Conservation (phyloP, 1,140 invertebrate species). For the Lucilia sericata region DNA sequence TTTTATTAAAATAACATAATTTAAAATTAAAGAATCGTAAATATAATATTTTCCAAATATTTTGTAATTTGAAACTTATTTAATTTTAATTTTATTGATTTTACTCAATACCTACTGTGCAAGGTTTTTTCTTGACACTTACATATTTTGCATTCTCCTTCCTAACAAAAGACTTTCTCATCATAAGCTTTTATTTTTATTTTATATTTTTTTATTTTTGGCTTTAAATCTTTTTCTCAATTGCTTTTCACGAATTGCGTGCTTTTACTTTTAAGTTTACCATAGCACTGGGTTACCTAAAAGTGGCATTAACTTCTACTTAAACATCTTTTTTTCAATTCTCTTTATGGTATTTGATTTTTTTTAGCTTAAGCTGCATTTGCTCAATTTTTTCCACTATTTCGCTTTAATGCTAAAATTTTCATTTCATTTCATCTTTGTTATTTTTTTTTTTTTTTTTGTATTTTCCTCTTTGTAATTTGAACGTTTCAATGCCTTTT, state of each 20-base stretch:
- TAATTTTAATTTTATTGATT: too few relatives aligned
- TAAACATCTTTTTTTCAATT: background rate
- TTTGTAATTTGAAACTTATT: too few relatives aligned
- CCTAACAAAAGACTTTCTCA: background rate
- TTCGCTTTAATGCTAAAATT: background rate
- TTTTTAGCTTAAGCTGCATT: background rate
- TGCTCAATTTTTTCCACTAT: background rate
- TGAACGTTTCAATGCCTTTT: background rate
- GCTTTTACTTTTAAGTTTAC: background rate
- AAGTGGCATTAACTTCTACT: background rate
- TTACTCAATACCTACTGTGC: background rate
- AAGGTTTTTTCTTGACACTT: background rate
- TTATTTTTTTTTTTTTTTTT: background rate
- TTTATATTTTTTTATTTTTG: background rate
- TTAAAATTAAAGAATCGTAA: too few relatives aligned
- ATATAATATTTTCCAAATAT: too few relatives aligned
- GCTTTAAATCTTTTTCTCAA: background rate
- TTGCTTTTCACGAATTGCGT: background rate
- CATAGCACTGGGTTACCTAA: background rate
- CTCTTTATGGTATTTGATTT: too few relatives aligned
- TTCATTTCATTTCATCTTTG: background rate
- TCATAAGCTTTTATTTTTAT: conserved; percentile 7
- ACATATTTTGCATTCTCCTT: conserved; percentile 10
- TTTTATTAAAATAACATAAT: too few relatives aligned
- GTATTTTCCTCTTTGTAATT: background rate